Conservation (phyloP, 2,797 vertebrate species). For the Anguilla anguilla region DNA sequence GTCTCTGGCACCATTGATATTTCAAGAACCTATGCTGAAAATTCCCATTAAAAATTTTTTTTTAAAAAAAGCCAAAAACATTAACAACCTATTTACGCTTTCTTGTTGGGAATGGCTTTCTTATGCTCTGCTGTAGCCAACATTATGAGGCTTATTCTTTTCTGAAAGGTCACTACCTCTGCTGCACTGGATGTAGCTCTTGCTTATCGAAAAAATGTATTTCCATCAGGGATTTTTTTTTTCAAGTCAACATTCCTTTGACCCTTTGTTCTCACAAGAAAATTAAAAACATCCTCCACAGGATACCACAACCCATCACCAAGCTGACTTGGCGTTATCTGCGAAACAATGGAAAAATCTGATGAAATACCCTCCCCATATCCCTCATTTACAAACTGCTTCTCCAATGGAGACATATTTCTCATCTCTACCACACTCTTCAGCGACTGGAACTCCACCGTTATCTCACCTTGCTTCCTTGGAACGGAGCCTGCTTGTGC, state of each 20-base stretch:
- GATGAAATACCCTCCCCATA: neutral
- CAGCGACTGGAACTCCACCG: neutral
- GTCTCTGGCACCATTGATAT: neutral
- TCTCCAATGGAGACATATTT: neutral
- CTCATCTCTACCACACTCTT: neutral
- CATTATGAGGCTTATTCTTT: neutral
- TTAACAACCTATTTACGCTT: neutral
- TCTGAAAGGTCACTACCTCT: neutral
- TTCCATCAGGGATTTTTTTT: neutral
- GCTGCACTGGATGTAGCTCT: neutral
- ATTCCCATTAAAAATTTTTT: neutral
- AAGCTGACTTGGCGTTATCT: neutral
- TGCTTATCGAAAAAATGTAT: neutral
- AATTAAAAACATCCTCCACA: neutral
- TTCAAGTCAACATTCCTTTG: neutral
- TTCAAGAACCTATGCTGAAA: neutral
- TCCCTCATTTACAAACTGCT: neutral
- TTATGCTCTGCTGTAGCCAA: neutral
- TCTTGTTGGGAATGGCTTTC: neutral
- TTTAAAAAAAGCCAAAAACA: neutral
- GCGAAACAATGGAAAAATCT: neutral
- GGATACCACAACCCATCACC: neutral
- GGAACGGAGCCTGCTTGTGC: neutral
- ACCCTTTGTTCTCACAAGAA: constrained; percentile 8
- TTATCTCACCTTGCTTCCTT: no score